Conservation (phyloP, 2,888 invertebrate genomes). For the Hypselothyrea guttata region DNA sequence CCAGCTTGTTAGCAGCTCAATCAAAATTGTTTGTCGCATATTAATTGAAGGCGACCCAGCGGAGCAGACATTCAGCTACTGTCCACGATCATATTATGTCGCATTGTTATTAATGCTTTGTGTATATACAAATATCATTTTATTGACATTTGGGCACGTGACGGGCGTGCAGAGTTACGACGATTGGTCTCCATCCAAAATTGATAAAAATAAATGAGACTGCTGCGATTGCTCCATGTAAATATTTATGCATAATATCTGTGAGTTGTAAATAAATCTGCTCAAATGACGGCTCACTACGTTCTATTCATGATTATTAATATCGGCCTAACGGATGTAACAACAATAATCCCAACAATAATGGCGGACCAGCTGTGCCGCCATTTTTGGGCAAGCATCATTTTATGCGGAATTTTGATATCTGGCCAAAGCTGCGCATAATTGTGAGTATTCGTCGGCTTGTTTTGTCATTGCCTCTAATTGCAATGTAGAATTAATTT, state of each 20-base stretch:
- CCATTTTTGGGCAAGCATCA: not conserved
- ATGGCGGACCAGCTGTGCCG: not conserved
- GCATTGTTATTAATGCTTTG: slow-evolving; percentile 53
- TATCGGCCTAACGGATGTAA: too few relatives aligned
- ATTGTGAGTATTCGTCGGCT: too few relatives aligned
- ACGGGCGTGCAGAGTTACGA: slow-evolving; percentile 42
- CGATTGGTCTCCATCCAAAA: not conserved
- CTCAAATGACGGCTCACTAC: too few relatives aligned
- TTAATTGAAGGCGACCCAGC: slow-evolving; percentile 52
- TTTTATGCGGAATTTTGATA: not conserved
- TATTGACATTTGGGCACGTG: slow-evolving; percentile 70
- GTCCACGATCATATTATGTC: slow-evolving; percentile 52
- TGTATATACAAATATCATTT: slow-evolving; percentile 51
- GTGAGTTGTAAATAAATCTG: too few relatives aligned
- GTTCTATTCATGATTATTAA: too few relatives aligned
- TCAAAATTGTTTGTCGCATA: slow-evolving; percentile 65
- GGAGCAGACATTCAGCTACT: slow-evolving; percentile 32
- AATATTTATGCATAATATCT: too few relatives aligned
- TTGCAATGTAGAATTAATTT: too few relatives aligned
- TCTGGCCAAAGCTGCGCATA: not conserved
- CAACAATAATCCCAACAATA: too few relatives aligned
- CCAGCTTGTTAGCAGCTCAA: slow-evolving; percentile 62
- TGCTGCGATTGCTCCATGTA: not conserved
- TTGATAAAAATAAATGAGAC: not conserved
- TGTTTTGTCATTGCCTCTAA: too few relatives aligned